Conservation (phyloP, 2,888 invertebrate species). For the Mechanitis messenoides region DNA sequence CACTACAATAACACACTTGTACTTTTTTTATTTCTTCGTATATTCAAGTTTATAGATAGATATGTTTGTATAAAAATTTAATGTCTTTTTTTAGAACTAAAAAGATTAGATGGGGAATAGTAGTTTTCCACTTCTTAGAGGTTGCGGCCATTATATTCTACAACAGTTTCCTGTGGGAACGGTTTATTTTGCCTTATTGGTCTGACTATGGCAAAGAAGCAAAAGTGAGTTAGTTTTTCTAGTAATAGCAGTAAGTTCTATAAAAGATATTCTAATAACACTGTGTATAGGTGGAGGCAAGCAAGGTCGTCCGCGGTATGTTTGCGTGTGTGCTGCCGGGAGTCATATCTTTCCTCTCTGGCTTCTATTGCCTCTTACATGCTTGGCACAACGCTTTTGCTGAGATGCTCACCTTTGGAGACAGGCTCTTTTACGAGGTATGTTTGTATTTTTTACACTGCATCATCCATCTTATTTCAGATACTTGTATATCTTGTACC, state of each 20-base stretch:
- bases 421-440: conserved; percentile 80
- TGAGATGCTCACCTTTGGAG: conserved; percentile 92
- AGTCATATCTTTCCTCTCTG: conserved; percentile 81
- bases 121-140: conserved; percentile 82
- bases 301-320: conserved; percentile 74
- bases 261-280: not conserved
- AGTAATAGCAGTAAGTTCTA: not conserved
- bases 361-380: conserved; percentile 92
- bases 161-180: conserved; percentile 87
- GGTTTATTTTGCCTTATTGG: conserved; percentile 84
- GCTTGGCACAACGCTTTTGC: conserved; percentile 94
- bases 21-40: not conserved
- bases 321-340: conserved; percentile 87
- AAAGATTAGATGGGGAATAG: conserved; percentile 84
- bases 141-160: conserved; percentile 87
- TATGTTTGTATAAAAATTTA: too few relatives aligned
- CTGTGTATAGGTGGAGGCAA: conserved; percentile 55
- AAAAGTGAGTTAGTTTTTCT: conserved; percentile 37
- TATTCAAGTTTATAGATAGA: too few relatives aligned
- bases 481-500: not conserved
- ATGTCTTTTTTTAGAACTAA: conserved; percentile 73
- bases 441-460: not conserved
- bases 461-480: not conserved
- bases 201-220: conserved; percentile 78
- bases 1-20: not conserved